phyloP scores from a whole-genome alignment of 2,888 invertebrate species.

The Prosapia bicincta region DNA sequence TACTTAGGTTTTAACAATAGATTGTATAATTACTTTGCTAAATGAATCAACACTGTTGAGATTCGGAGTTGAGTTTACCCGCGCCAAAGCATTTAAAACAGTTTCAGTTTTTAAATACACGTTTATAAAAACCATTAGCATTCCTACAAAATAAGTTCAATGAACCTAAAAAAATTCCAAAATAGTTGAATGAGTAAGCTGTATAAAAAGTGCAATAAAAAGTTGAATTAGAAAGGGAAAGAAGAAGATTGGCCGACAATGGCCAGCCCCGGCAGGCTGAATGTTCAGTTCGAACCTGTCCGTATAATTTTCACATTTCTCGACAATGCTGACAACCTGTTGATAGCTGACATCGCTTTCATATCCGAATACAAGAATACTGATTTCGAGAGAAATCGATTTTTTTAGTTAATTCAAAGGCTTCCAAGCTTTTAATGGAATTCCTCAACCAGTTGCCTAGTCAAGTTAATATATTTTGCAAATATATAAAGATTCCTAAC shows the following conservation, averaged over 20 bases:
- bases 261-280: not conserved
- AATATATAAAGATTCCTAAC: no score
- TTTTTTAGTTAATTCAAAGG: not conserved
- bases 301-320: not conserved
- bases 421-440: not conserved
- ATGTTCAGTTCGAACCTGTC: not conserved
- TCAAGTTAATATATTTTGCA: no score
- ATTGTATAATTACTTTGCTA: no score
- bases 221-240: not conserved
- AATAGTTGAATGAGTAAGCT: not conserved
- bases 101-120: no score
- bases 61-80: no score
- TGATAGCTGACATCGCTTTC: constrained; percentile 1
- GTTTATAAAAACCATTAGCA: no score
- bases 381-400: not conserved
- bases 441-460: not conserved
- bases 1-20: no score
- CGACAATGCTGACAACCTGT: not conserved
- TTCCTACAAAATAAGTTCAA: not conserved
- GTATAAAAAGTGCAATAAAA: not conserved
- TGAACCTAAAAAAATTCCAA: not conserved
- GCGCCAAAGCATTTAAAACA: no score
- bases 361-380: not conserved
- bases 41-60: no score
- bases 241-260: not conserved